Conservation (phyloP, 2,113 vertebrate species). For the Lanius ludovicianus region DNA sequence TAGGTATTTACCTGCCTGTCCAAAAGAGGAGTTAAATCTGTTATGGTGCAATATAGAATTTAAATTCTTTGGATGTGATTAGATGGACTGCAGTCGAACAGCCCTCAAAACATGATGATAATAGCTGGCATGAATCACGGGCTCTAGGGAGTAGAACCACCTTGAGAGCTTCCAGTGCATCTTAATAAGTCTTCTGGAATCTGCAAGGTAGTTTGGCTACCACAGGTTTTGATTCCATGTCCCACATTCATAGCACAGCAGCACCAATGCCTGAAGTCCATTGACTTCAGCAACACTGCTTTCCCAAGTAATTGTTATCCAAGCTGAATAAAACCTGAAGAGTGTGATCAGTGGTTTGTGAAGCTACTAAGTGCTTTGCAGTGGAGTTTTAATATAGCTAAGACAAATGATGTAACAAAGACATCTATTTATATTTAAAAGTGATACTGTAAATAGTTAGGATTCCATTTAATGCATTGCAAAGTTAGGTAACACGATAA, state of each 20-base stretch:
- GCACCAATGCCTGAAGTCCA: not conserved
- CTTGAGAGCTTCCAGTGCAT: not conserved
- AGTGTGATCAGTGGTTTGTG: not conserved
- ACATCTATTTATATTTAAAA: not conserved
- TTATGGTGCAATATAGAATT: not conserved
- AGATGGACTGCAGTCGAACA: not conserved
- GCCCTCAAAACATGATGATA: not conserved
- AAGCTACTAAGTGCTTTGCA: not conserved
- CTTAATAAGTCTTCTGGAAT: not conserved
- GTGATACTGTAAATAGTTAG: not conserved
- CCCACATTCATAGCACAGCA: not conserved
- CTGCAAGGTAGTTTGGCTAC: not conserved
- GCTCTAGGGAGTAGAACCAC: not conserved
- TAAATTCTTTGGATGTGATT: not conserved
- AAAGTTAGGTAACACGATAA: not conserved
- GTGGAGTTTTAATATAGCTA: not conserved
- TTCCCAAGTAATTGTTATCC: not conserved
- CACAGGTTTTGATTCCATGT: not conserved
- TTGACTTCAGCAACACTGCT: not conserved
- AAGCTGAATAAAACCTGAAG: not conserved
- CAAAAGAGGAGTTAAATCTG: not conserved
- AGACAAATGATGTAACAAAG: not conserved
- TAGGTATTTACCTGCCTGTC: not conserved
- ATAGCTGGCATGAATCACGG: conserved; percentile 7
- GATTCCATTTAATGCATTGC: not conserved